Evolutionary conservation across 35 echinoderm and acorn worm species (phyloP).

Genomic region (Patiria miniata): DNA sequence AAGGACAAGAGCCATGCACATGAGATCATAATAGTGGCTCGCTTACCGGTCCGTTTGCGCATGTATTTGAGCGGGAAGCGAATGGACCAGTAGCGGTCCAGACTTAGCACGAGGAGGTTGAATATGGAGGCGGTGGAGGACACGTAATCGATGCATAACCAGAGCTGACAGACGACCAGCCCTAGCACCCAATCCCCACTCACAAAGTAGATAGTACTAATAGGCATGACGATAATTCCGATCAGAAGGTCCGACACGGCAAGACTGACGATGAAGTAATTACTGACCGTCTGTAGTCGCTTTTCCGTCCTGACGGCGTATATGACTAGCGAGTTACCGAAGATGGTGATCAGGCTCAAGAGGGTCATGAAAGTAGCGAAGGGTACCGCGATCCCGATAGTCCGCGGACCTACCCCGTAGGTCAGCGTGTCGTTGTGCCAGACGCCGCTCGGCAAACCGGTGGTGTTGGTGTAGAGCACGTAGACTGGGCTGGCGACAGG

Average conservation of each 20-base stretch:
- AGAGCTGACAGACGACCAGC: constrained; percentile 78
- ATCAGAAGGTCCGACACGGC: constrained; percentile 94
- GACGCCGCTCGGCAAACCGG: neutral
- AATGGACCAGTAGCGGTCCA: constrained; percentile 98
- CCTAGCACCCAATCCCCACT: constrained; percentile 76
- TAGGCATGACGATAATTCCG: constrained; percentile 87
- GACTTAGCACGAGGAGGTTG: constrained; percentile 89
- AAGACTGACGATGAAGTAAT: constrained; percentile 93
- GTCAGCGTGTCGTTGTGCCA: neutral
- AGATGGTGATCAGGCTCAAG: constrained; percentile 74
- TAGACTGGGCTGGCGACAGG: neutral
- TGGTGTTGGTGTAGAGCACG: neutral
- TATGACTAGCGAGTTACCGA: constrained; percentile 92
- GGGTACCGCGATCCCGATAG: constrained; percentile 58
- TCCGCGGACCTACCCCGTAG: neutral
- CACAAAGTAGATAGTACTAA: constrained; percentile 88
- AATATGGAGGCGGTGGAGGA: constrained; percentile 98
- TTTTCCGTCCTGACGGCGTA: constrained; percentile 87
- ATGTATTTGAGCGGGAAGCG: constrained; percentile 92
- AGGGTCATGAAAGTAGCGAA: constrained; percentile 78
- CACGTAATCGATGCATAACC: constrained; percentile 92
- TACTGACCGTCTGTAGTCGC: constrained; percentile 91
- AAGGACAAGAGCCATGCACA: constrained; percentile 71
- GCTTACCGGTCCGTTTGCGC: constrained; percentile 79
- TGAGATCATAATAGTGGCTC: constrained; percentile 91